A percentile compares a stretch with the other conserved stretches of the same genome.
phyloP scores from a whole-genome alignment of 2,797 vertebrate genomes.

The Halcyon leucocephala region DNA sequence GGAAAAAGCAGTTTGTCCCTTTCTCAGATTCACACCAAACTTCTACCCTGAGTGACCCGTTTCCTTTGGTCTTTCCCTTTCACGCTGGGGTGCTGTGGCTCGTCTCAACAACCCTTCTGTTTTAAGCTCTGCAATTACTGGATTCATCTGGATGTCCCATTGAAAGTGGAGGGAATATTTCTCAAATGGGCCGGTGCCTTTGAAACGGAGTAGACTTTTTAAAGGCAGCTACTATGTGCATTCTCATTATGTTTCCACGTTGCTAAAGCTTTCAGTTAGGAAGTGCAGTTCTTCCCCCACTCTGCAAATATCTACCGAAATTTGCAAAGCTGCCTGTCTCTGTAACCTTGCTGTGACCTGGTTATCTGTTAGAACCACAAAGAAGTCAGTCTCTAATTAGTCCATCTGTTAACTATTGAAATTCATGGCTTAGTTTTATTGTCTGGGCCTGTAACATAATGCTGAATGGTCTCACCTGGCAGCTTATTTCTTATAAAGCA shows the following conservation, averaged over 20 bases:
- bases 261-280: conserved; percentile 31
- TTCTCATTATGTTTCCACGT: not conserved
- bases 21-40: not conserved
- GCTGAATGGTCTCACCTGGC: conserved; percentile 66
- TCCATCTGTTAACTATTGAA: conserved; percentile 73
- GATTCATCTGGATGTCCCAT: not conserved
- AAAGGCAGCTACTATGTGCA: not conserved
- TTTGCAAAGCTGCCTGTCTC: conserved; percentile 1
- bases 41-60: not conserved
- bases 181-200: not conserved
- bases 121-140: not conserved
- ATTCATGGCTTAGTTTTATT: conserved; percentile 66
- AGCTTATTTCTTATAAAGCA: conserved; percentile 59
- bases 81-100: not conserved
- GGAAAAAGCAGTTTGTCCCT: not conserved
- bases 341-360: conserved; percentile 70
- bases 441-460: conserved; percentile 47
- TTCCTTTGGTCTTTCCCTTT: not conserved
- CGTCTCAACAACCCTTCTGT: not conserved
- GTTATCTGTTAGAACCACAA: conserved; percentile 66
- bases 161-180: not conserved
- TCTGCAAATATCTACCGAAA: conserved; percentile 46
- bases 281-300: not conserved
- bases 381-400: conserved; percentile 68
- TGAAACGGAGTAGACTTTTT: not conserved